Evolutionary conservation across 1,140 invertebrate species (phyloP).

Genomic region (Orchesella cincta): DNA sequence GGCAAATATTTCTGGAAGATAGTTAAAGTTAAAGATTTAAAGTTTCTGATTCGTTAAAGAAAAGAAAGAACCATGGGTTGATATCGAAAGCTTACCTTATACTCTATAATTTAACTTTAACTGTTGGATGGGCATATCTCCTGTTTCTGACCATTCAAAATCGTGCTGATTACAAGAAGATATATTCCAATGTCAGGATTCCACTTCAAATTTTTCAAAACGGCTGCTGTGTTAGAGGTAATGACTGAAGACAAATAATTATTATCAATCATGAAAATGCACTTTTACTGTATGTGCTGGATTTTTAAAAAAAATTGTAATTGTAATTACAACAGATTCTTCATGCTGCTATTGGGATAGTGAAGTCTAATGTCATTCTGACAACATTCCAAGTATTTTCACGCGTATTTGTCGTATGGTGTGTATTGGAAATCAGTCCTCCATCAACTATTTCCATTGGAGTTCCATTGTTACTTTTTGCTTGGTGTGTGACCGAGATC

Average conservation of each 20-base stretch:
- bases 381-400: conserved; percentile 88
- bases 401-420: conserved; percentile 82
- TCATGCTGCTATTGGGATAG: conserved; percentile 76
- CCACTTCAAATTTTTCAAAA: conserved; percentile 83
- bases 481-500: conserved; percentile 94
- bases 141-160: conserved; percentile 65
- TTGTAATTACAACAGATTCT: conserved; percentile 76
- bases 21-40: not conserved
- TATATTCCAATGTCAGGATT: conserved; percentile 70
- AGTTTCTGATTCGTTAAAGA: too few species aligned
- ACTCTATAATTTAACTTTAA: conserved; percentile 57
- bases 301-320: not conserved
- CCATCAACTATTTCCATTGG: conserved; percentile 67
- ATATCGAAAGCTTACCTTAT: conserved; percentile 46
- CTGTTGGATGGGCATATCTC: conserved; percentile 70
- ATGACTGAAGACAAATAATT: conserved; percentile 29
- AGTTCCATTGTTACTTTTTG: conserved; percentile 74
- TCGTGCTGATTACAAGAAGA: conserved; percentile 59
- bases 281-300: not conserved
- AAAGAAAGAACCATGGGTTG: not conserved
- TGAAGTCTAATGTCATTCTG: conserved; percentile 77
- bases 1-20: not conserved
- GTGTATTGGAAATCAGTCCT: conserved; percentile 72
- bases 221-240: conserved; percentile 84
- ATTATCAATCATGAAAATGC: conserved; percentile 32